Percentiles rank a stretch among this genome's conserved stretches.
phyloP scores from a whole-genome alignment of 2,888 invertebrate genomes.

The Pristionchus mayeri region DNA sequence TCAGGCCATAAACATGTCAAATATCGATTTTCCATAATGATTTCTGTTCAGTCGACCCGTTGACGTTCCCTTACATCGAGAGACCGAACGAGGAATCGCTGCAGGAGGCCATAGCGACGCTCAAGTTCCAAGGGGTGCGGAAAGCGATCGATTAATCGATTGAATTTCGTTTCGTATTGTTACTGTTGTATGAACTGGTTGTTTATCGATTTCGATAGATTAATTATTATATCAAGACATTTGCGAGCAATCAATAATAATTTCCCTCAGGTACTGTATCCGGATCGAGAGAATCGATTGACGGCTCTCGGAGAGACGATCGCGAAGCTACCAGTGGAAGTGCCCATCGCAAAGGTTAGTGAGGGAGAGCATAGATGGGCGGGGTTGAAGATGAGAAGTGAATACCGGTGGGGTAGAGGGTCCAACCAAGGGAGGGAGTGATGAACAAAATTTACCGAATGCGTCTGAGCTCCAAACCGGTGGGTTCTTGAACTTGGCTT shows the following conservation, averaged over 20 bases:
- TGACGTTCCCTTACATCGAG: constrained; percentile 92
- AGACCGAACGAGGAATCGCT: constrained; percentile 88
- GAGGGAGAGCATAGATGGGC: constrained; percentile 64
- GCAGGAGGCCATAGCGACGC: constrained; percentile 88
- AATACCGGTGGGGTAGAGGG: too few relatives aligned
- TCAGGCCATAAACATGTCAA: too few relatives aligned
- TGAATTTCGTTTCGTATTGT: background rate
- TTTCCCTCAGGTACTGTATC: constrained; percentile 53
- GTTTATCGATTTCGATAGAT: background rate
- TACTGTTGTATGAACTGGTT: background rate
- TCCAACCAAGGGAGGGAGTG: too few relatives aligned
- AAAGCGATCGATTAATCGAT: background rate
- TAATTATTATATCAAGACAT: too few relatives aligned
- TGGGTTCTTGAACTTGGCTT: too few relatives aligned
- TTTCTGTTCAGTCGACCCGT: constrained; percentile 70
- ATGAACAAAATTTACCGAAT: too few relatives aligned
- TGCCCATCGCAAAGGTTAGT: constrained; percentile 91
- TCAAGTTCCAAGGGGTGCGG: constrained; percentile 86
- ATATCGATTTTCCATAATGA: too few relatives aligned
- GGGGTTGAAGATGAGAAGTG: background rate
- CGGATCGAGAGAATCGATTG: constrained; percentile 61
- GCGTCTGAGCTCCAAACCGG: too few relatives aligned
- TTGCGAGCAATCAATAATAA: too few relatives aligned
- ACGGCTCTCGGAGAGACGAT: constrained; percentile 84
- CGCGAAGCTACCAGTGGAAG: constrained; percentile 92